Evolutionary conservation across 2,113 vertebrate species (phyloP).

Genomic region (Ivindomyrus marchei): DNA sequence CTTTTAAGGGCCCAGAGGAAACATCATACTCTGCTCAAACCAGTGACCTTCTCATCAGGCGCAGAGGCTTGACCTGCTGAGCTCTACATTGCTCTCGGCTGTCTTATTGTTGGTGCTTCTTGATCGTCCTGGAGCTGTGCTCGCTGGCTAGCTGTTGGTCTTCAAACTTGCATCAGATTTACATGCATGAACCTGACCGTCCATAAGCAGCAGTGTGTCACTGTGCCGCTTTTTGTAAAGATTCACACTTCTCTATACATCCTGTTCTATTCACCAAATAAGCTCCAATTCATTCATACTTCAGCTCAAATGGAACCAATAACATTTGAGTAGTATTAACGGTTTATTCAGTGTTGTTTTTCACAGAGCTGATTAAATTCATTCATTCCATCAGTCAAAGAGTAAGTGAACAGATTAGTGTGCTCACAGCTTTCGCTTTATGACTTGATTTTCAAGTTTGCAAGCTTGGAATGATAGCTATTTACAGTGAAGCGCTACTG

Average conservation of each 20-base stretch:
- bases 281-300: not conserved
- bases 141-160: not conserved
- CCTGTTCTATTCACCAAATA: not conserved
- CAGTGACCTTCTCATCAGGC: not conserved
- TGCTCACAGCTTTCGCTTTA: not conserved
- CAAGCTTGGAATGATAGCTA: not conserved
- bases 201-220: not conserved
- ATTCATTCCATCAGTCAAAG: slow-evolving; percentile 1
- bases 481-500: not conserved
- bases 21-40: not conserved
- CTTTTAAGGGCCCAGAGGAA: not conserved
- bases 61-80: not conserved
- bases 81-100: not conserved
- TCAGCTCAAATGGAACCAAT: slow-evolving; percentile 1
- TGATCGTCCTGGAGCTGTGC: not conserved
- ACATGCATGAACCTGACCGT: not conserved
- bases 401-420: slow-evolving; percentile 7
- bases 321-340: not conserved
- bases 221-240: not conserved
- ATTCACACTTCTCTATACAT: not conserved
- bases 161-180: not conserved
- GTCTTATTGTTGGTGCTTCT: not conserved
- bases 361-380: slow-evolving; percentile 6
- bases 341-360: slow-evolving; percentile 12
- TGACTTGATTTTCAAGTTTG: slow-evolving; percentile 9